Evolutionary conservation across 2,888 invertebrate species (phyloP).

Genomic region (Gastrophysa polygoni): DNA sequence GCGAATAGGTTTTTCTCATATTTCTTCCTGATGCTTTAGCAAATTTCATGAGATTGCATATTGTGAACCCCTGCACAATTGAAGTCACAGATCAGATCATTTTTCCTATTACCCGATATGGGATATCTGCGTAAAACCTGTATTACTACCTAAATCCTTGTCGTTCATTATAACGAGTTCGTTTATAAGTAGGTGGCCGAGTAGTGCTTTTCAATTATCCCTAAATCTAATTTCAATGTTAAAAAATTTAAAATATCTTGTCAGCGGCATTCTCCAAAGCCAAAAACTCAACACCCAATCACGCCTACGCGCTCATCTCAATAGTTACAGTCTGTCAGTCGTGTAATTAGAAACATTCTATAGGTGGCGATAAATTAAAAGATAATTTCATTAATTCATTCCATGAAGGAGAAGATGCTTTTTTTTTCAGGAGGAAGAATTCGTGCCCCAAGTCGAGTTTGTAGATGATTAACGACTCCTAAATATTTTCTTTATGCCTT

Average conservation of each 20-base stretch:
- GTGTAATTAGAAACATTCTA: constrained; percentile 20
- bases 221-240: background rate
- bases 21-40: too few species aligned
- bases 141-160: background rate
- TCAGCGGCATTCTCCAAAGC: background rate
- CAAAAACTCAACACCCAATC: background rate
- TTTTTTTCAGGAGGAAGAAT: constrained; percentile 14
- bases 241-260: background rate
- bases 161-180: background rate
- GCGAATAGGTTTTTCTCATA: too few species aligned
- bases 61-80: too few species aligned
- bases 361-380: constrained; percentile 21
- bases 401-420: constrained; percentile 12
- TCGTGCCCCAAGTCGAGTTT: constrained; percentile 3
- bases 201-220: background rate
- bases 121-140: background rate
- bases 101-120: too few species aligned
- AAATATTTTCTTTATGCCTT: constrained; percentile 4
- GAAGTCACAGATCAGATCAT: too few species aligned
- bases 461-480: constrained; percentile 19
- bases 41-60: too few species aligned
- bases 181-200: background rate
- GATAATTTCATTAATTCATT: constrained; percentile 21
- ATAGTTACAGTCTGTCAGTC: constrained; percentile 8
- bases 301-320: constrained; percentile 9